Evolutionary conservation across 2,888 invertebrate species (phyloP).

Genomic region (Punctoribates punctum): DNA sequence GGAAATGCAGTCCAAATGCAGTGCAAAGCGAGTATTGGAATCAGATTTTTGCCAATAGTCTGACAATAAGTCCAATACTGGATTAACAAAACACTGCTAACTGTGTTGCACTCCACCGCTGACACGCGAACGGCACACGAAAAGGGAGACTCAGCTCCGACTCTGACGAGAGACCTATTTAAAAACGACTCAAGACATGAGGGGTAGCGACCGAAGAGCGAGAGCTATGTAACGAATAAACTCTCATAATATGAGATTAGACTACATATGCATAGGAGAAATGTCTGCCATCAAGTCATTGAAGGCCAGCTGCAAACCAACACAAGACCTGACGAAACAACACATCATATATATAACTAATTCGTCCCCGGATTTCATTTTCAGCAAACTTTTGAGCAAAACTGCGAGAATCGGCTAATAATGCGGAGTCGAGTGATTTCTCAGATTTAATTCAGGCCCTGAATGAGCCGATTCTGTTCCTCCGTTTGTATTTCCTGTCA

Average conservation of each 20-base stretch:
- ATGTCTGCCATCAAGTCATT: neutral
- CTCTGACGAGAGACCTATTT: conserved; percentile 4
- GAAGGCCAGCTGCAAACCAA: conserved; percentile 29
- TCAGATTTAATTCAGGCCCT: no score
- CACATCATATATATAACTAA: neutral
- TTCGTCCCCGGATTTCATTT: neutral
- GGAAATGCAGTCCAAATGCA: no score
- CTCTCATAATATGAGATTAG: neutral
- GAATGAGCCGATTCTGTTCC: neutral
- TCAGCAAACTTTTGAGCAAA: neutral
- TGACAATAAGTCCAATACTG: conserved; percentile 29
- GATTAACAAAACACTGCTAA: conserved; percentile 31
- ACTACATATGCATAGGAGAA: conserved; percentile 2
- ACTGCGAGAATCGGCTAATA: no score
- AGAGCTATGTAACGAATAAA: conserved; percentile 20
- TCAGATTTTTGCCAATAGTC: conserved; percentile 22
- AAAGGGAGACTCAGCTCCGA: conserved; percentile 10
- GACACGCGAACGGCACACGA: conserved; percentile 33
- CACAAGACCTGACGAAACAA: conserved; percentile 23
- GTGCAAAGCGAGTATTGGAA: no score
- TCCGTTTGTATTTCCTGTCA: conserved; percentile 4
- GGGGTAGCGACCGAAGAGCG: neutral
- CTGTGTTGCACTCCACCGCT: conserved; percentile 13
- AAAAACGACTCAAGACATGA: conserved; percentile 25
- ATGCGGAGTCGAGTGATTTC: no score